Evolutionary conservation across 2,113 vertebrate genomes (phyloP), one percentile per base, ranked within the genome.

Genomic region (Notiomystis cincta): DNA sequence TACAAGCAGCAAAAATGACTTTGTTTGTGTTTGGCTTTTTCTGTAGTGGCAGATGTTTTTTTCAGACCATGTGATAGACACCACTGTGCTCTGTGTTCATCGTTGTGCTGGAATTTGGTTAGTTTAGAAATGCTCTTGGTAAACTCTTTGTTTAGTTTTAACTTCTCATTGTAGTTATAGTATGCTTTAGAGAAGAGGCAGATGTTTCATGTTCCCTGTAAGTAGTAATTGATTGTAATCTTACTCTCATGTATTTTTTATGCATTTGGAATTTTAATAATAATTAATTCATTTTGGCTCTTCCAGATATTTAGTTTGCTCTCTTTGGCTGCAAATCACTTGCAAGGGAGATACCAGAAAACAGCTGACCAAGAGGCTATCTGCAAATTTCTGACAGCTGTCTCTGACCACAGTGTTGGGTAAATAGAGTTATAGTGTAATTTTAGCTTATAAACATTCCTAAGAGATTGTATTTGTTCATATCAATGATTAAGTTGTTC

Each of bases 281-380:
- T 67, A 87, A 85, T 60, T 58, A 37, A 94, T 88, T 92, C 6
- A 33, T 50, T 85, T 96, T 66, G 58, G 20, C 62, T 97, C 48
- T 97, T 95, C 28, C 96, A 98, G 98, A 97, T 98, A 93, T 98
- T 97, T 96, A 97, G 65, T 91, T 97, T 98, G 56, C 98, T 98
- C 76, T 98, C 98, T 86, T 96, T 98, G 94, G 97, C 97, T 95
- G 90, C 96, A 93, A 98, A 96, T 95, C 78, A 85, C 28, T 67
- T 97, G 62, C 96, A 97, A 93, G 91, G 91, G 95, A 98, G 87
- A 58, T 87, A 81, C 67, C 86, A 89, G 35, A 93, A 96, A 61
- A 45, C 91, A 22, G 87, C 88, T 83, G 98, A 98, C 92, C 98
- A 98, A 77, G 97, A 98, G 27, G 95, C 92, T 10, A 92, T 98